Conservation (phyloP, 2,797 vertebrate genomes). For the Anas capensis region DNA sequence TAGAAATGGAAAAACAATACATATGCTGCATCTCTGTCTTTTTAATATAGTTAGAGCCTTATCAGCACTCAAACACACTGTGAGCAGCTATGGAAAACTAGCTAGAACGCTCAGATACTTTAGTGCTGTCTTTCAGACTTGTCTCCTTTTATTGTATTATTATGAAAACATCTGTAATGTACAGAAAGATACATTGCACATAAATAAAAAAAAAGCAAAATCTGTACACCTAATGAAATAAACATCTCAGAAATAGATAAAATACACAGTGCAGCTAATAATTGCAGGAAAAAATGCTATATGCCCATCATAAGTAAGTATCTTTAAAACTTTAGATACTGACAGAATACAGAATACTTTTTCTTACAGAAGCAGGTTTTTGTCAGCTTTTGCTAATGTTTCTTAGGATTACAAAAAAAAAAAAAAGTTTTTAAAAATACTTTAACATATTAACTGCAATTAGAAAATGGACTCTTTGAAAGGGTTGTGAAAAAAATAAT, state of each 20-base stretch:
- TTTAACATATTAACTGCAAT: background rate
- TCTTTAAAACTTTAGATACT: background rate
- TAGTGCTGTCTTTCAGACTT: conserved; percentile 50
- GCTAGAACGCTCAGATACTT: conserved; percentile 33
- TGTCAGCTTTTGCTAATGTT: background rate
- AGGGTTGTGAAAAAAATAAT: background rate
- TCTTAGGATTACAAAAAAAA: background rate
- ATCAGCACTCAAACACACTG: conserved; percentile 64
- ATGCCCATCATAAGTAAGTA: background rate
- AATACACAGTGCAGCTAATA: background rate
- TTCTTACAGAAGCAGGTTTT: background rate
- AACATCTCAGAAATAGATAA: background rate
- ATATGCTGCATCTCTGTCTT: conserved; percentile 44
- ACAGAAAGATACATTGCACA: background rate
- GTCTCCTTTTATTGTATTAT: conserved; percentile 36
- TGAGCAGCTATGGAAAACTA: conserved; percentile 60
- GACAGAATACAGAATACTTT: background rate
- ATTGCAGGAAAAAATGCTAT: background rate
- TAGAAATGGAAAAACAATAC: conserved; percentile 62
- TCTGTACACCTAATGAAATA: background rate
- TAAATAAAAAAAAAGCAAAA: background rate
- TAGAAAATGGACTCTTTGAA: background rate
- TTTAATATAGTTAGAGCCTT: conserved; percentile 70
- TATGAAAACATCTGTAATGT: conserved; percentile 38
- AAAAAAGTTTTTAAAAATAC: background rate